These are phyloP conservation scores for Orthosia gracilis DNA, from an alignment of 2,888 invertebrate genomes.

Conservation along the genomic window DNA sequence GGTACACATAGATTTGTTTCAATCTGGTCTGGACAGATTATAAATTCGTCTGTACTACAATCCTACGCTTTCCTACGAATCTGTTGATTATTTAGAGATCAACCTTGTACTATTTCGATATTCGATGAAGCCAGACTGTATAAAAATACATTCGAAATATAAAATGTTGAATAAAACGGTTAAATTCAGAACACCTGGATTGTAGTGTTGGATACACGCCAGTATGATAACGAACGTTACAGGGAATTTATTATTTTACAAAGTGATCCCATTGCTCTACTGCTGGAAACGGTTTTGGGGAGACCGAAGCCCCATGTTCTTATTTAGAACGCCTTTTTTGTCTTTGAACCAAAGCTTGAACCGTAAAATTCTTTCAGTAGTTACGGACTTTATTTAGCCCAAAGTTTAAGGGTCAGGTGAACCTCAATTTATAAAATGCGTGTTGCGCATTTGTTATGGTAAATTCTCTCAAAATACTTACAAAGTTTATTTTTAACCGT, in stretches of 20 bases:
- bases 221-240: constrained; percentile 73
- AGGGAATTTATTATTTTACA: constrained; percentile 45
- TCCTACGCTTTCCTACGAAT: constrained; percentile 76
- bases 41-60: constrained; percentile 70
- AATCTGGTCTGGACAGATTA: constrained; percentile 53
- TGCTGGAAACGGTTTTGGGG: background rate
- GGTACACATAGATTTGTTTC: constrained; percentile 45
- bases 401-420: background rate
- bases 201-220: constrained; percentile 78
- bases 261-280: background rate
- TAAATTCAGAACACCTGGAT: constrained; percentile 81
- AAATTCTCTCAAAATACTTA: background rate
- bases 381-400: background rate
- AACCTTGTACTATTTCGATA: constrained; percentile 85
- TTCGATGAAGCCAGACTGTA: constrained; percentile 76
- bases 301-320: background rate
- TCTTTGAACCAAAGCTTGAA: background rate
- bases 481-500: no score
- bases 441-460: no score
- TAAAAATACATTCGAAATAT: constrained; percentile 83
- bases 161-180: constrained; percentile 78
- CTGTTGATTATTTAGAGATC: constrained; percentile 83
- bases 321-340: background rate
- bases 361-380: background rate
- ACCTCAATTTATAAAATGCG: background rate